phyloP scores from a whole-genome alignment of 2,113 vertebrate genomes.

The Dolichallabes microphthalmus region DNA sequence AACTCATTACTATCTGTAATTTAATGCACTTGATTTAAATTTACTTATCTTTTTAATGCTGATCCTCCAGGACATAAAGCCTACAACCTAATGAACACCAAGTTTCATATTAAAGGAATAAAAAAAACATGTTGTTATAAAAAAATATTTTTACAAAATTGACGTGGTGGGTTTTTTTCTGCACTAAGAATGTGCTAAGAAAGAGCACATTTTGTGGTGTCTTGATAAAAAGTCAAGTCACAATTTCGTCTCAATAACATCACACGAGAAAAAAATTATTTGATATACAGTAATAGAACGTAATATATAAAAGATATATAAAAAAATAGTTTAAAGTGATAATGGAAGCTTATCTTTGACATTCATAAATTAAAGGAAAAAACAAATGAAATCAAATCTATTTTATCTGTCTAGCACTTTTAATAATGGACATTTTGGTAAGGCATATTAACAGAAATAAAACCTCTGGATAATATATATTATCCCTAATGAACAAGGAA shows the following conservation, averaged over 20 bases:
- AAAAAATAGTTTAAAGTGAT: neutral
- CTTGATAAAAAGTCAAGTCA: neutral
- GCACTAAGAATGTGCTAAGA: no score
- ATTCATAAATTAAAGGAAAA: neutral
- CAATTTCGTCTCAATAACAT: neutral
- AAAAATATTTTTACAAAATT: no score
- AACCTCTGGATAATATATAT: no score
- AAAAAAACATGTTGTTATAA: neutral
- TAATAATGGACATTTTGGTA: no score
- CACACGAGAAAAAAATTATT: neutral
- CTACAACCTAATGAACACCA: neutral
- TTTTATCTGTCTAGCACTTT: no score
- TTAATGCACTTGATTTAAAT: neutral
- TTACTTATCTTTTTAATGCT: neutral
- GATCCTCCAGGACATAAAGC: neutral
- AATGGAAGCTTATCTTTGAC: neutral
- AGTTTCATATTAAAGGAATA: neutral
- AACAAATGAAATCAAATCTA: neutral
- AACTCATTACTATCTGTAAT: neutral
- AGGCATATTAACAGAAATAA: no score
- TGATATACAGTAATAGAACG: neutral
- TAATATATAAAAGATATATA: neutral
- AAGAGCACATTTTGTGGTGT: neutral
- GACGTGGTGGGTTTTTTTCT: no score
- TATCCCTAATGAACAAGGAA: no score